These are phyloP conservation scores for Spodoptera frugiperda DNA, from an alignment of 1,140 invertebrate genomes.

Conservation along the genomic window DNA sequence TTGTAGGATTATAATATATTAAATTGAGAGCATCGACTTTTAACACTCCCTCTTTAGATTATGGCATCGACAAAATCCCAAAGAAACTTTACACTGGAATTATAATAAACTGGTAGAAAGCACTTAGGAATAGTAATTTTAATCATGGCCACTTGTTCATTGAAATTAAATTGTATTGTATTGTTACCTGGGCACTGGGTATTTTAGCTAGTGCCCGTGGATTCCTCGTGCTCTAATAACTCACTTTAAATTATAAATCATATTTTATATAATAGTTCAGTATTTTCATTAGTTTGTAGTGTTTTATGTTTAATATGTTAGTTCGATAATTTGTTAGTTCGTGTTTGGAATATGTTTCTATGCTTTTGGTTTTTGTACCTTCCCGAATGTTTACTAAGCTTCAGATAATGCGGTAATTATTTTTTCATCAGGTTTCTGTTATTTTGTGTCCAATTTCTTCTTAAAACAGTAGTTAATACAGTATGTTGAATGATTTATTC, in stretches of 20 bases:
- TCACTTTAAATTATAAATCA: constrained; percentile 34
- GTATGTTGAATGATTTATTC: too few relatives aligned
- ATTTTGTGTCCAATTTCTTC: too few relatives aligned
- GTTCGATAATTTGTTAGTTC: too few relatives aligned
- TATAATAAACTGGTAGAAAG: constrained; percentile 37
- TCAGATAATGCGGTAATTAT: too few relatives aligned
- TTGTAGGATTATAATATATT: too few relatives aligned
- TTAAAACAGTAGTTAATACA: too few relatives aligned
- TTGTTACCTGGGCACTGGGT: constrained; percentile 36
- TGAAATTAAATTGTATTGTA: constrained; percentile 45
- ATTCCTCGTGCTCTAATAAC: not conserved
- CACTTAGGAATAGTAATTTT: constrained; percentile 44
- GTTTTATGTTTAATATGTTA: too few relatives aligned
- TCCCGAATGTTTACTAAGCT: too few relatives aligned
- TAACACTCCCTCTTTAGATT: constrained; percentile 56
- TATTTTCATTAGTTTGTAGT: not conserved
- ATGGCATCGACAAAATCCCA: constrained; percentile 28
- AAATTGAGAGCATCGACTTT: constrained; percentile 61
- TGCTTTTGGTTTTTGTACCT: too few relatives aligned
- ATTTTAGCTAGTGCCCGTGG: not conserved
- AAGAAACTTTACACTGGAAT: constrained; percentile 15
- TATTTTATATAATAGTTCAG: not conserved
- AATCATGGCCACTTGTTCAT: constrained; percentile 37
- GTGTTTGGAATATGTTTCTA: too few relatives aligned
- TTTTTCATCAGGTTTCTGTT: too few relatives aligned